Evolutionary conservation across 1,140 invertebrate species (phyloP), one percentile per base, ranked within the genome.

Genomic region (Chrysomallon squamiferum): DNA sequence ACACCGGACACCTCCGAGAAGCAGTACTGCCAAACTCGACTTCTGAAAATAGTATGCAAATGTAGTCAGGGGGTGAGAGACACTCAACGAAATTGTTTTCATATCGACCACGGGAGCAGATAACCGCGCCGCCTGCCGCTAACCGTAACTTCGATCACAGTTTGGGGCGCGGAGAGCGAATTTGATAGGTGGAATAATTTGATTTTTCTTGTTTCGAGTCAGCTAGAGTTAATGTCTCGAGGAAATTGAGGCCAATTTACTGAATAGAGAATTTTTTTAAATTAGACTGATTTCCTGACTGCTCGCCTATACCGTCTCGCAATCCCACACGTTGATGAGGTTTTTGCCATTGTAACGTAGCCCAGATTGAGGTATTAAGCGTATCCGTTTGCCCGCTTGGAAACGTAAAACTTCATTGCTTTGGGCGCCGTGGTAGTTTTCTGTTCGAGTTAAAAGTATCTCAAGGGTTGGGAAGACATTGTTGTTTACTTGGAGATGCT

Each of bases 51-150:
- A 54, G 29, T 15, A 20, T 27, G 50, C 50, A 54, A 54, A 54
- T 54, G 50, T 25, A 25, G 22, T 25, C 50, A 30, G 50, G 50
- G 50, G 29, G 50, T 30, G 29, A 54, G 25, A 54, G 50, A 27
- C 50, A 54, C 50, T 54, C 50, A 54, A 54, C 13, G 29, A 54
- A 54, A 54, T 54, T 54, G 50, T 54, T 54, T 54, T 54, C 50
- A 15, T 27, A 54, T 54, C 50, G 50, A 54, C 50, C 29, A 15
- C 15, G 7, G 25, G 50, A 54, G 50, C 15, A 15, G 22, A 54
- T 30, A 54, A 27, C 29, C n/a, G 29, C 18, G 22, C 50, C 50
- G 9, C 50, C 35, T 27, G 29, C 9, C 29, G 50, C 29, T 27
- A 54, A 54, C 50, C 29, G 29, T 54, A 25, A 7, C 25, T 30